Evolutionary conservation across 2,113 vertebrate species (phyloP).

Genomic region (Anoplopoma fimbria): DNA sequence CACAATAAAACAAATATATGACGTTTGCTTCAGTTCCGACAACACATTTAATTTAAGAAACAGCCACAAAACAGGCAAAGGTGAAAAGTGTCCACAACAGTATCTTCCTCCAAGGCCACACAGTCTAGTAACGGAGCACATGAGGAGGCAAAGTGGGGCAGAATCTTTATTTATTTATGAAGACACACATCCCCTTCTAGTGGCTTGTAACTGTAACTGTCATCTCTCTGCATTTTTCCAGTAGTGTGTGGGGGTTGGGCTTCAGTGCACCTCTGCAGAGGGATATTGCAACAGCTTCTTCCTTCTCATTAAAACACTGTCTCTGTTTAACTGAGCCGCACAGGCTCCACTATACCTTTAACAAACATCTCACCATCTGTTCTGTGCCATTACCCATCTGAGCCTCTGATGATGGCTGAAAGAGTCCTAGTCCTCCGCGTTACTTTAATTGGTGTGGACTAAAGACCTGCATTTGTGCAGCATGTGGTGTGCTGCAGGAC

Average conservation of each 20-base stretch:
- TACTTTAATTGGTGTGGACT: constrained; percentile 80
- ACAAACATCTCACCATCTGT: constrained; percentile 73
- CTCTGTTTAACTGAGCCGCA: not conserved
- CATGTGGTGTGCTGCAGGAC: constrained; percentile 54
- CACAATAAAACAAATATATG: not conserved
- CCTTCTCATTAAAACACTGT: constrained; percentile 39
- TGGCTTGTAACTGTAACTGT: constrained; percentile 71
- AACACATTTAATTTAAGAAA: not conserved
- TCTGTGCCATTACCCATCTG: constrained; percentile 62
- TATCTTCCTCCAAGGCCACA: not conserved
- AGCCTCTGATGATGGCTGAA: constrained; percentile 71
- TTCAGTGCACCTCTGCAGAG: constrained; percentile 56
- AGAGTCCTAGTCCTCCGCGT: constrained; percentile 62
- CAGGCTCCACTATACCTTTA: constrained; percentile 35
- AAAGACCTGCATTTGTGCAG: constrained; percentile 59
- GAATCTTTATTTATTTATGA: constrained; percentile 76
- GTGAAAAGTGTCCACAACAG: not conserved
- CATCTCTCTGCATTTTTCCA: constrained; percentile 59
- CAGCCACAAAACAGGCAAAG: not conserved
- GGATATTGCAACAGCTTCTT: constrained; percentile 26
- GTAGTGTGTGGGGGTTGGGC: constrained; percentile 54
- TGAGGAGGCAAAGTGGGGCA: constrained; percentile 68
- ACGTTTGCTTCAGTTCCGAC: not conserved
- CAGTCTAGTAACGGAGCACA: constrained; percentile 36
- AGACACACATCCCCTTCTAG: constrained; percentile 78